Base-by-base conservation (phyloP, 2,797 vertebrate genomes). In the Hylomyscus alleni region DNA sequence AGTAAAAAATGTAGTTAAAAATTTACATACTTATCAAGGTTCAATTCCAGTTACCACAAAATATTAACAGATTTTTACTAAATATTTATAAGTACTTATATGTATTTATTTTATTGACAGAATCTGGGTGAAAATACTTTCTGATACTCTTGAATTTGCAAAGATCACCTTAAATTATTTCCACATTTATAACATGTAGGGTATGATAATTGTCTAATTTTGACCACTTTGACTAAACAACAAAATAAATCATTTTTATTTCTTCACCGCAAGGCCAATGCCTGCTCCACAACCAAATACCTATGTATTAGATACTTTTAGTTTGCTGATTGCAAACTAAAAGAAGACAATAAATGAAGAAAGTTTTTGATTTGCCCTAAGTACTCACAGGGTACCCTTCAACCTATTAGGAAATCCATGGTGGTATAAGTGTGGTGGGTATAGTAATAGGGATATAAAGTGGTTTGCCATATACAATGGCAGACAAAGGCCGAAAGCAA, bases 201-300 rank as follows among this genome's bases (percentile, higher is more conserved):
- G 7, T 77, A 69, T 90, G 67, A 86, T 47, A 0, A n/a, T 44
- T 40, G 50, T 22, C 31, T 67, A 60, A 60, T 73, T 31, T 14
- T 72, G n/a, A 60, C 40, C 24, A 40, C 19, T 73, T 13, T 7
- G 37, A 77, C 9, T 77, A 34, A 69, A 20, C 11, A 62, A 54
- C 12, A 9, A 73, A 97, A 98, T 77, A 98, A 98, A 72, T 97
- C 97, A 34, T 98, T 83, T 83, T 83, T 83, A 97, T 34, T 98
- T 98, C 65, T 98, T 97, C 67, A 96, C 84, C 98, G 97, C 89
- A 91, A 95, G 20, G 89, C 93, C 4, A 98, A 97, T 69, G 98
- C 97, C 22, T 98, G 95, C 91, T 56, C 80, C 8, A 96, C 85
- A 0, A 78, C 97, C 15, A 54, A 60, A 47, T 31, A 54, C 8